phyloP scores from a whole-genome alignment of 2,888 invertebrate species.

The Nemotelus nigrinus region DNA sequence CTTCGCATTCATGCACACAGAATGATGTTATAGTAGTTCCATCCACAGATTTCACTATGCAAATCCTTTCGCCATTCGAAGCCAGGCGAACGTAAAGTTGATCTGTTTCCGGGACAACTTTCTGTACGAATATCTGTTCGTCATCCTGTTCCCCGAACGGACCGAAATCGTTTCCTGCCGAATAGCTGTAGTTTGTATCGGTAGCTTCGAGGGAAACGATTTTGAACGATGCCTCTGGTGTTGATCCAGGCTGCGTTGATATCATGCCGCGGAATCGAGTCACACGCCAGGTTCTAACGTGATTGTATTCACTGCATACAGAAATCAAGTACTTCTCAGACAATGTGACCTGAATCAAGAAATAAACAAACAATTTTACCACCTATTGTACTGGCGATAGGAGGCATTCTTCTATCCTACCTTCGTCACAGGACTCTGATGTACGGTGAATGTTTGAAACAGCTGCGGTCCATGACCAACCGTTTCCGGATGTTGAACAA shows the following conservation, averaged over 20 bases:
- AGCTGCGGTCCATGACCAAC: conserved; percentile 98
- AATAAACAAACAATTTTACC: neutral
- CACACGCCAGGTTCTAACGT: conserved; percentile 96
- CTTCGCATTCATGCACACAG: conserved; percentile 97
- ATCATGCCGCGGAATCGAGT: conserved; percentile 98
- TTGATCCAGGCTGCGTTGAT: conserved; percentile 97
- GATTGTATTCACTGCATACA: conserved; percentile 97
- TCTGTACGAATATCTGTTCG: conserved; percentile 97
- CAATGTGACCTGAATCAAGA: conserved; percentile 76
- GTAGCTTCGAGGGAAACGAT: conserved; percentile 69
- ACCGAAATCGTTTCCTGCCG: conserved; percentile 77
- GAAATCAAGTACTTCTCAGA: conserved; percentile 96
- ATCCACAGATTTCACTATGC: conserved; percentile 94
- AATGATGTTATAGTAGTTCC: conserved; percentile 93
- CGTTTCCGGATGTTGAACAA: conserved; percentile 98
- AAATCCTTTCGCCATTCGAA: conserved; percentile 94
- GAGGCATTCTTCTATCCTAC: conserved; percentile 62
- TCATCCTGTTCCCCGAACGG: conserved; percentile 99
- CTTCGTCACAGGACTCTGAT: conserved; percentile 94
- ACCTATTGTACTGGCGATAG: neutral
- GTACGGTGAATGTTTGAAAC: conserved; percentile 97
- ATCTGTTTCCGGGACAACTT: conserved; percentile 96
- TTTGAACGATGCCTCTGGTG: conserved; percentile 96
- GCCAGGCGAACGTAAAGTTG: conserved; percentile 93
- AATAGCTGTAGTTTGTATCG: conserved; percentile 73